Conservation (phyloP, 64 coral and sea anemone species). For the Pocillopora verrucosa region DNA sequence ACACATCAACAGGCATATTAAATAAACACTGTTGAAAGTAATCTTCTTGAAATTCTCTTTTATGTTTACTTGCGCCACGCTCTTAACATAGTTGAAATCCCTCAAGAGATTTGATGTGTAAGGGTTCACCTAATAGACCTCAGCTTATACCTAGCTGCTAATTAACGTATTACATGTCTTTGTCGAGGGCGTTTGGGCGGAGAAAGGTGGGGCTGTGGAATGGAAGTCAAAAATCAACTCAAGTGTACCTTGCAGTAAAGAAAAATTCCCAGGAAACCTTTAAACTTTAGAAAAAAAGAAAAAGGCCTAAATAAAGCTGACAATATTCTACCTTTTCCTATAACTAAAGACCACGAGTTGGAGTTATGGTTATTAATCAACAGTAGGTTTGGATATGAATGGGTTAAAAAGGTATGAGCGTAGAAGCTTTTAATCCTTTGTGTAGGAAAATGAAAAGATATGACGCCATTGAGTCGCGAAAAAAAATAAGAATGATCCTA, state of each 20-base stretch:
- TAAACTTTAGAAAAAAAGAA: too few relatives aligned
- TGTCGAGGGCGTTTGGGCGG: conserved; percentile 14
- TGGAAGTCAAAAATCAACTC: conserved; percentile 1
- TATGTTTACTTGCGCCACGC: background rate
- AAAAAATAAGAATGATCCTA: background rate
- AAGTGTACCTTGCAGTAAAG: too few relatives aligned
- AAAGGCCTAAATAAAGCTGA: too few relatives aligned
- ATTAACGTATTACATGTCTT: conserved; percentile 28
- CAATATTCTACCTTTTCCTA: too few relatives aligned
- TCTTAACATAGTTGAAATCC: conserved; percentile 18
- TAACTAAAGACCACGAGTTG: too few relatives aligned
- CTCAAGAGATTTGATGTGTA: conserved; percentile 31
- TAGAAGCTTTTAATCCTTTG: conserved; percentile 9
- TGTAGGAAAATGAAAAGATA: conserved; percentile 5
- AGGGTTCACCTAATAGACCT: background rate
- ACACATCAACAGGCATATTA: background rate
- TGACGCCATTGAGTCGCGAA: background rate
- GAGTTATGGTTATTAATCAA: too few relatives aligned
- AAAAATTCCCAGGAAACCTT: too few relatives aligned
- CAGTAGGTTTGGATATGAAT: too few relatives aligned
- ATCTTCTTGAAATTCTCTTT: background rate
- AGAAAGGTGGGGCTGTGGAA: background rate
- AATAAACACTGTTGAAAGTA: background rate
- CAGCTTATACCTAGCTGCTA: conserved; percentile 17
- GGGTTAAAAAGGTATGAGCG: background rate